phyloP scores from a whole-genome alignment of 1,140 invertebrate genomes.

The Drosophila sp. region DNA sequence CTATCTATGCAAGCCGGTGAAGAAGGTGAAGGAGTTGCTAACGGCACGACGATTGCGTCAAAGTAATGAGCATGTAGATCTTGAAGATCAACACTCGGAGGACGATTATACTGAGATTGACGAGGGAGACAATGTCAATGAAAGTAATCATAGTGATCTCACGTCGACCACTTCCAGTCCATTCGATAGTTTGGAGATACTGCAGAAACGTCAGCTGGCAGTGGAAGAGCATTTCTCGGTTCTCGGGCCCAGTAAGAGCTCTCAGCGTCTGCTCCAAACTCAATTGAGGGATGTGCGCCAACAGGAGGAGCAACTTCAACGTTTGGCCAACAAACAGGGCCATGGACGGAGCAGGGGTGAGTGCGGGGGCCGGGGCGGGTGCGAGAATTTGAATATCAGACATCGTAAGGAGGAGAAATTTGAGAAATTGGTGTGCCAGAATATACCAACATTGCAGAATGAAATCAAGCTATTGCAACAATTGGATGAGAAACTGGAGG shows the following conservation, averaged over 20 bases:
- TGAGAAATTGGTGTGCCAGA: constrained; percentile 54
- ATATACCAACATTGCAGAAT: constrained; percentile 61
- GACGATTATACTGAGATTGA: not conserved
- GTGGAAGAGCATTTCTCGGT: constrained; percentile 37
- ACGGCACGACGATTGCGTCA: constrained; percentile 35
- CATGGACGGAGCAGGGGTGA: not conserved
- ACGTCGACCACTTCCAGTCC: constrained; percentile 5
- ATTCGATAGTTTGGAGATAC: constrained; percentile 21
- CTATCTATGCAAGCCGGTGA: constrained; percentile 64
- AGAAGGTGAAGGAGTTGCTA: constrained; percentile 48
- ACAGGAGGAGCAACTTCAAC: constrained; percentile 27
- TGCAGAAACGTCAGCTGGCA: constrained; percentile 24
- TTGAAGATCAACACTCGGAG: not conserved
- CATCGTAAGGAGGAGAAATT: constrained; percentile 4
- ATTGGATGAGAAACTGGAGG: constrained; percentile 66
- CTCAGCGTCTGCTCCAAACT: constrained; percentile 19
- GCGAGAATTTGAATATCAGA: not conserved
- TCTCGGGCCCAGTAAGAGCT: not conserved
- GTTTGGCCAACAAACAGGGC: constrained; percentile 4
- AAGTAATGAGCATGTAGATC: constrained; percentile 27
- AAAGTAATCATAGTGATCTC: not conserved
- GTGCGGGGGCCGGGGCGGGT: not conserved
- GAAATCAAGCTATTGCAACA: constrained; percentile 64
- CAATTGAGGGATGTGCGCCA: constrained; percentile 45
- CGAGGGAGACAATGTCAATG: not conserved